phyloP scores from a whole-genome alignment of 2,888 invertebrate species.

The Harpalus rubripes region DNA sequence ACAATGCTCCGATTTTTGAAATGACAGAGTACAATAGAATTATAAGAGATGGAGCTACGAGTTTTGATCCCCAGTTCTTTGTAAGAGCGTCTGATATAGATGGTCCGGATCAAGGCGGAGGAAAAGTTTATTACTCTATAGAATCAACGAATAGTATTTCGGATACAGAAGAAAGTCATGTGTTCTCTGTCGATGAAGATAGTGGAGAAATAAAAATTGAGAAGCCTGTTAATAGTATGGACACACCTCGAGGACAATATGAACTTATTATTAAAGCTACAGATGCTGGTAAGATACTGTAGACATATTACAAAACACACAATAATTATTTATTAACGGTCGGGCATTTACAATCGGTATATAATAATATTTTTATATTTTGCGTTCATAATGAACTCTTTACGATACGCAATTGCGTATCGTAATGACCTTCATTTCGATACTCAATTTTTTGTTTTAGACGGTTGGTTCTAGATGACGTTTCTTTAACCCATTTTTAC shows the following conservation, averaged over 20 bases:
- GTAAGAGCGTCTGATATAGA: slow-evolving; percentile 86
- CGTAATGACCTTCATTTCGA: no score
- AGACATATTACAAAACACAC: no score
- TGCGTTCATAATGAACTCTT: no score
- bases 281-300: slow-evolving; percentile 84
- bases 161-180: slow-evolving; percentile 77
- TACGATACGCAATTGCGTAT: no score
- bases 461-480: no score
- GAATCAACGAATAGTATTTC: slow-evolving; percentile 85
- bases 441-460: no score
- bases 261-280: slow-evolving; percentile 85
- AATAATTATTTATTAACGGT: no score
- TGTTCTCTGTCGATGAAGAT: slow-evolving; percentile 83
- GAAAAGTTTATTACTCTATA: slow-evolving; percentile 83
- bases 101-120: slow-evolving; percentile 86
- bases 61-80: slow-evolving; percentile 89
- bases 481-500: no score
- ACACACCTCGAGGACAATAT: slow-evolving; percentile 87
- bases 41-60: slow-evolving; percentile 86
- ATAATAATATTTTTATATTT: no score
- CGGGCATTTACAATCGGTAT: no score
- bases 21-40: slow-evolving; percentile 85
- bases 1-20: slow-evolving; percentile 87
- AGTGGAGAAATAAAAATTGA: slow-evolving; percentile 86
- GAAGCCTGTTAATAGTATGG: slow-evolving; percentile 84